Conservation (phyloP, 1,140 invertebrate species). For the Trachelipus rathkii region DNA sequence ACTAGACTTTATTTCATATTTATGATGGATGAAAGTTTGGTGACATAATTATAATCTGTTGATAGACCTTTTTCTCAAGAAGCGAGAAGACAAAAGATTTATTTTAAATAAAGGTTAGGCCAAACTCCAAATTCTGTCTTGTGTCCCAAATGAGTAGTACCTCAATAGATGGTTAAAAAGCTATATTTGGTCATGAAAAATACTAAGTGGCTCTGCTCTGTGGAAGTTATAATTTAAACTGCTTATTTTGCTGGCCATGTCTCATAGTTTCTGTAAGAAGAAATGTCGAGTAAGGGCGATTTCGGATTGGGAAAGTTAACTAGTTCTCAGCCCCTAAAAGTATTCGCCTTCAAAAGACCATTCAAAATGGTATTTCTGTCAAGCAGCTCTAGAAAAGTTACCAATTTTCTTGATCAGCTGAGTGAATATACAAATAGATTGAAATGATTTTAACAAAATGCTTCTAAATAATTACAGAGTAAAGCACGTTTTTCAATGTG, state of each 20-base stretch:
- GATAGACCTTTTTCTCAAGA: neutral
- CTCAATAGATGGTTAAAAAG: neutral
- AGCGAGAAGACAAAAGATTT: neutral
- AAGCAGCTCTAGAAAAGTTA: neutral
- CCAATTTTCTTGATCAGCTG: neutral
- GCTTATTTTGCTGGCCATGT: slow-evolving; percentile 29
- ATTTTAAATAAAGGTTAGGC: neutral
- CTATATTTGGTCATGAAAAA: slow-evolving; percentile 18
- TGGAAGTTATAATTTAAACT: slow-evolving; percentile 9
- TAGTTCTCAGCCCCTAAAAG: neutral
- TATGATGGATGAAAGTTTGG: neutral
- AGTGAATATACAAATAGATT: neutral
- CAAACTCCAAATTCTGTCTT: neutral
- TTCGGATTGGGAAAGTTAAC: neutral
- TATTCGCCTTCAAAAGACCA: neutral
- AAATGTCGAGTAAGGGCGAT: slow-evolving; percentile 6
- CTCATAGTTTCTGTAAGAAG: slow-evolving; percentile 20
- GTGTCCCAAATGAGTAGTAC: neutral
- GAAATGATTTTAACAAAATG: neutral
- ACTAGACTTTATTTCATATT: neutral
- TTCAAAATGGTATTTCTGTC: slow-evolving; percentile 1
- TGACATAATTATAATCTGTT: neutral
- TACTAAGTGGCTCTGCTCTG: slow-evolving; percentile 12
- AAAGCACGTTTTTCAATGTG: neutral
- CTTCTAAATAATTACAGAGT: neutral